Evolutionary conservation across 2,113 vertebrate genomes (phyloP), one percentile per base, ranked within the genome.

Genomic region (Cyanoramphus novaezelandiae): DNA sequence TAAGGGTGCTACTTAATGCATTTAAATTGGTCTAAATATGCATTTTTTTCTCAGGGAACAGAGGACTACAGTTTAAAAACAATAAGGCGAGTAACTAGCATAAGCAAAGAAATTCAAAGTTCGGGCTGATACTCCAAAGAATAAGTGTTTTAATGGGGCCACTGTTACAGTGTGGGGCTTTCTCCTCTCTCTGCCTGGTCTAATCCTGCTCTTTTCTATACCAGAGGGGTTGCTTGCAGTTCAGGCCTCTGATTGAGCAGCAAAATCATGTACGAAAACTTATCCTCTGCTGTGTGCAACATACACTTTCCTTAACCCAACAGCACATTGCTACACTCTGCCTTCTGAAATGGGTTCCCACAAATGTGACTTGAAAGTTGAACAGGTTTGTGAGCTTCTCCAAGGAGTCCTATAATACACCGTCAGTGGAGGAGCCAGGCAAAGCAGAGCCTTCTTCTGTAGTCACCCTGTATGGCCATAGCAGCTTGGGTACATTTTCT

Each of bases 1-100:
- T 85, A 82, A 90, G 52, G 79, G 43, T 20, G 41, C 92, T 88
- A 39, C 53, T 84, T 95, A 88, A 95, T 96, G 88, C 85, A 88
- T 96, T 92, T 96, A 86, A 96, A 96, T 97, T 69, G 92, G 50
- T 69, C 71, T 86, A 87, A 89, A 85, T 90, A 15, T 91, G 63
- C 39, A 68, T 94, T 97, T 96, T 96, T 95, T 84, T 96, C 84
- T 88, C 53, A 59, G 76, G 90, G 65, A 97, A 24, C 11, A 90
- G 69, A 88, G 46, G 44, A 37, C 55, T 74, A 62, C 52, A 39
- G 79, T 80, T 92, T 63, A 83, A 78, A 92, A 90, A 31, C 21
- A 17, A 39, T 57, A 71, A 68, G 60, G 27, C 17, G 3, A 90
- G 11, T 88, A 68, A 85, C 75, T 19, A 63, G 4, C 9, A 63